Conservation (phyloP, 1,140 invertebrate species). For the Semibalanus balanoides region DNA sequence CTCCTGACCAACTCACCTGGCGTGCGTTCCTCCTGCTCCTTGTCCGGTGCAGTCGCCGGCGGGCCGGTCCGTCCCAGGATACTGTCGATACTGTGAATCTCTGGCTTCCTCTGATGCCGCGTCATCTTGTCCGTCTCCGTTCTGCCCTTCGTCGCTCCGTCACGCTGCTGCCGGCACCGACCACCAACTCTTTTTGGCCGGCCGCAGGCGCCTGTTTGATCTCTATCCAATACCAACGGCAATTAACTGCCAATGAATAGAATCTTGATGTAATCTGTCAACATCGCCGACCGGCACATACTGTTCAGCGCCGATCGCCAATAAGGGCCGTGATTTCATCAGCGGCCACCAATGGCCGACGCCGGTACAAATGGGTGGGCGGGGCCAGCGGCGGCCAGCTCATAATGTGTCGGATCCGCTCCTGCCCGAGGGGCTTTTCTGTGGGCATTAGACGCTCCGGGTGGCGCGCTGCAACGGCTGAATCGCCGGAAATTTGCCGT, state of each 20-base stretch:
- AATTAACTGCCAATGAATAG: constrained; percentile 2
- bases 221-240: not conserved
- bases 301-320: not conserved
- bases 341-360: not conserved
- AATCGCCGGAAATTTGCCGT: not conserved
- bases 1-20: too few species aligned
- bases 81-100: not conserved
- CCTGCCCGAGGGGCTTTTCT: not conserved
- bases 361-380: not conserved
- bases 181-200: not conserved
- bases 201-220: not conserved
- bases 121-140: not conserved
- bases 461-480: not conserved
- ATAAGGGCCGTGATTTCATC: not conserved
- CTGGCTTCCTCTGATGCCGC: not conserved
- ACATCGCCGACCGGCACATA: not conserved
- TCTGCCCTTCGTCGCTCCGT: too few species aligned
- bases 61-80: not conserved
- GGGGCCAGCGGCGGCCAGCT: not conserved
- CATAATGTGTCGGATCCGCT: not conserved
- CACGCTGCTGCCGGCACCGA: too few species aligned
- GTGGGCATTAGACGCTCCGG: not conserved
- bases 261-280: constrained; percentile 1
- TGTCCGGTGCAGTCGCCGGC: not conserved
- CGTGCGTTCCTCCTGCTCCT: too few species aligned